Conservation (phyloP, 1,140 invertebrate genomes). For the Scaptomyza graminum region DNA sequence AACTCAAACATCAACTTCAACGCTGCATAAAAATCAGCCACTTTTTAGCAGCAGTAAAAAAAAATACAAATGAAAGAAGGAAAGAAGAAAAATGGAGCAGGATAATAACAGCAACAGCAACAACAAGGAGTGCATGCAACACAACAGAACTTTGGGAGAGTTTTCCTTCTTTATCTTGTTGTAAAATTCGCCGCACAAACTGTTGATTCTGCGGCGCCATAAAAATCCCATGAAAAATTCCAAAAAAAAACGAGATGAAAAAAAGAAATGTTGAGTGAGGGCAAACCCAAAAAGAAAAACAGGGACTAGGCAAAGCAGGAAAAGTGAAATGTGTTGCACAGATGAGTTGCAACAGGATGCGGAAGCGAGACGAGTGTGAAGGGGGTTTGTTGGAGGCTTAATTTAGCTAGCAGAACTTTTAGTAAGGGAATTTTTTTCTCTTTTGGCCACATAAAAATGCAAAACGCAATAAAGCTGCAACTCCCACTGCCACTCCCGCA, state of each 20-base stretch:
- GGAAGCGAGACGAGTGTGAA: conserved; percentile 44
- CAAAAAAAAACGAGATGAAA: conserved; percentile 30
- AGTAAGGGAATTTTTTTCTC: neutral
- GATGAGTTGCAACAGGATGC: conserved; percentile 65
- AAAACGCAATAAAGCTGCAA: conserved; percentile 41
- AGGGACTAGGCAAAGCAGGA: conserved; percentile 38
- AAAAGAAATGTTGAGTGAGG: neutral
- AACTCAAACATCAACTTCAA: conserved; percentile 62
- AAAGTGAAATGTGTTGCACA: conserved; percentile 60
- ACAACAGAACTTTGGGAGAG: conserved; percentile 1
- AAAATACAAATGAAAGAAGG: neutral
- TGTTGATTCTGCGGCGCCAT: conserved; percentile 83
- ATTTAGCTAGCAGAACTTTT: conserved; percentile 70
- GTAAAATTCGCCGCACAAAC: conserved; percentile 84
- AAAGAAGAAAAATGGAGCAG: conserved; percentile 23
- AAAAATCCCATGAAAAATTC: conserved; percentile 80
- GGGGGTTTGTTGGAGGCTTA: conserved; percentile 59
- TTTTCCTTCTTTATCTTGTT: conserved; percentile 76
- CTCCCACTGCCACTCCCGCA: neutral
- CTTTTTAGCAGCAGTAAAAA: conserved; percentile 1
- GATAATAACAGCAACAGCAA: conserved; percentile 12
- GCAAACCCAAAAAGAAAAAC: neutral
- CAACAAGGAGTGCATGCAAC: conserved; percentile 41
- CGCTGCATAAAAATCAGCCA: conserved; percentile 59
- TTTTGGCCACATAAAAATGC: conserved; percentile 63